Evolutionary conservation across 2,888 invertebrate genomes (phyloP), one percentile per base, ranked within the genome.

Genomic region (Laspeyria flexula): DNA sequence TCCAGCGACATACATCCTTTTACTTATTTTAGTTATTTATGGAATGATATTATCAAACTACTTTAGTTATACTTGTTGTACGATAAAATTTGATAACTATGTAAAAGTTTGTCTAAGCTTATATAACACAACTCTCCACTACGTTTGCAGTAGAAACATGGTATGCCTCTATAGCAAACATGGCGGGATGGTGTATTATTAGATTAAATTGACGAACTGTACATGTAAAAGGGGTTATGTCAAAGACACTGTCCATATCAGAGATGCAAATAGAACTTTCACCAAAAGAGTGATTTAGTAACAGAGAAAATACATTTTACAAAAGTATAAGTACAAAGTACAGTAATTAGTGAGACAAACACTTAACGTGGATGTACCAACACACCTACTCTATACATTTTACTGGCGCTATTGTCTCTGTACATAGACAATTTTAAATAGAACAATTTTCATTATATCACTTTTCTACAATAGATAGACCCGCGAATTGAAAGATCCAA

Each of bases 221-320:
- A 53, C 30, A 42, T 41, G 43, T 44, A 53, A 54, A 55, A 43
- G 41, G 31, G 25, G 42, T 33, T 23, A 54, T 46, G 30, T 44
- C 25, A 7, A 7, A 7, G 25, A 25, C 7, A 49, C 46, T 56
- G 52, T 40, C 39, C 27, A 44, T 55, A 43, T 29, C 43, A 56
- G 41, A 58, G 46, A 44, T 45, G 16, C 18, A 35, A 42, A 59
- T 45, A 62, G 43, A 59, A 63, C 37, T 49, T 37, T 55, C 51
- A 62, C 60, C 62, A 43, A 48, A 52, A 62, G 37, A 66, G 57
- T 44, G 55, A 55, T 56, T 63, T 56, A 66, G 60, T 60, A 35
- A 74, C 57, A 57, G 38, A 56, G 44, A 60, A 35, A 61, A 34
- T 44, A 58, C 50, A 70, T 64, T 54, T 60, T 63, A 71, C 65